Percentiles rank a stretch among this genome's conserved stretches.
phyloP scores from a whole-genome alignment of 2,113 vertebrate genomes.

The Hydrolagus affinis region DNA sequence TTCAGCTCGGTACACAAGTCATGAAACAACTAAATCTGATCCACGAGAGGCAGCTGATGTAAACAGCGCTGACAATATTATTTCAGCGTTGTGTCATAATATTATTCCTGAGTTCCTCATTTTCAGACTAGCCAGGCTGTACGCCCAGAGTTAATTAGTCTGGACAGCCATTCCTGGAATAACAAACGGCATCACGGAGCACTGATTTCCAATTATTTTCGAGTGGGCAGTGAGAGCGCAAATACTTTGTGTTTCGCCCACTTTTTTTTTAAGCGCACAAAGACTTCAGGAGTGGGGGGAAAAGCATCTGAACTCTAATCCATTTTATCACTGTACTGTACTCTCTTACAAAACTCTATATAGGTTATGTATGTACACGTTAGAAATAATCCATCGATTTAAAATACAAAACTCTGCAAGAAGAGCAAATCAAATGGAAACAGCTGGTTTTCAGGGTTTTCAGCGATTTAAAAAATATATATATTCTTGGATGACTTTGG shows the following conservation, averaged over 20 bases:
- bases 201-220: neutral
- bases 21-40: neutral
- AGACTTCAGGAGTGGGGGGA: neutral
- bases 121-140: neutral
- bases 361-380: neutral
- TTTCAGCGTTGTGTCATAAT: slow-evolving; percentile 24
- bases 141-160: slow-evolving; percentile 3
- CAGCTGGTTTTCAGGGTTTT: neutral
- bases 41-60: neutral
- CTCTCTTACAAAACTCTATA: neutral
- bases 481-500: neutral
- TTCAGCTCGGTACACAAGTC: neutral
- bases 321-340: neutral
- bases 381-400: slow-evolving; percentile 10
- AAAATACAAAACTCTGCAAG: neutral
- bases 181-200: slow-evolving; percentile 17
- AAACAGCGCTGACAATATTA: slow-evolving; percentile 28
- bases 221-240: neutral
- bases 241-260: slow-evolving; percentile 11
- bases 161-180: slow-evolving; percentile 8
- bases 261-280: neutral
- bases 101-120: slow-evolving; percentile 17
- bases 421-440: neutral
- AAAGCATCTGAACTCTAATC: too few species aligned
- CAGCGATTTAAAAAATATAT: neutral